These are phyloP conservation scores for Cygnus olor DNA, from an alignment of 2,797 vertebrate genomes.

Conservation along the genomic window DNA sequence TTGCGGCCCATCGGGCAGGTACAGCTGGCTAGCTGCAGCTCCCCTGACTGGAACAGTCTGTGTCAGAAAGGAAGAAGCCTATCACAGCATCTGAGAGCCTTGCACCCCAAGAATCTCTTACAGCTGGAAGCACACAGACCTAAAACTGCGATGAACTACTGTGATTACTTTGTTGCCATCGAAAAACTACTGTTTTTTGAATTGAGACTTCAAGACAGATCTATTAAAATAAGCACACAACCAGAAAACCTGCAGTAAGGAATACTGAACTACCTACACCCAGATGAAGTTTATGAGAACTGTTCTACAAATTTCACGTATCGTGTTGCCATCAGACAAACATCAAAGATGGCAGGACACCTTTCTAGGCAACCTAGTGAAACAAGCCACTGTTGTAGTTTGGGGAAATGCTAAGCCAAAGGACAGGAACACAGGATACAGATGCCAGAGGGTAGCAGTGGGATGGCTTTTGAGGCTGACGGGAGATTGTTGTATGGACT, in stretches of 20 bases:
- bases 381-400: not conserved
- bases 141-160: not conserved
- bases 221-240: not conserved
- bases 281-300: not conserved
- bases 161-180: accelerated
- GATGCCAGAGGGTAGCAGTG: not conserved
- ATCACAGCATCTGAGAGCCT: not conserved
- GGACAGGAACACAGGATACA: not conserved
- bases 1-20: not conserved
- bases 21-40: not conserved
- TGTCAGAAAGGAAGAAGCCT: not conserved
- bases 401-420: not conserved
- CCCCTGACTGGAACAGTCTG: not conserved
- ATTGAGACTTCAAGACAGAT: not conserved
- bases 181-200: not conserved
- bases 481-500: not conserved
- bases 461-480: not conserved
- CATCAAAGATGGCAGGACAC: not conserved
- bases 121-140: not conserved
- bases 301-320: not conserved
- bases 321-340: not conserved
- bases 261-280: not conserved
- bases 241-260: not conserved
- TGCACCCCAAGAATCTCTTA: not conserved
- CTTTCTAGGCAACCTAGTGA: not conserved